These are phyloP conservation scores for Gallinago jamesoni DNA, from an alignment of 2,113 vertebrate genomes.

Conservation along the genomic window DNA sequence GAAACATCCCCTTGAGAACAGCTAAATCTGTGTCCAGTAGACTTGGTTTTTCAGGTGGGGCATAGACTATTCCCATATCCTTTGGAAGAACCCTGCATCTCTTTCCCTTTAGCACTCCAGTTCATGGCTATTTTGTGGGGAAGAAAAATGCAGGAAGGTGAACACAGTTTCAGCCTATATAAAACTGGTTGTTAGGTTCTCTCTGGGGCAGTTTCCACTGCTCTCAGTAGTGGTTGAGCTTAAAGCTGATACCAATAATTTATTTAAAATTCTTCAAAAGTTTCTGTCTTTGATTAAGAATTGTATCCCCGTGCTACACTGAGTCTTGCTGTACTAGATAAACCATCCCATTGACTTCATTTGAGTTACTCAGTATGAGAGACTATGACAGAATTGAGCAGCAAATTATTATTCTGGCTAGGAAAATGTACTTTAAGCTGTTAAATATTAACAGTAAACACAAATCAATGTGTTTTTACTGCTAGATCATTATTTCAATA, in stretches of 20 bases:
- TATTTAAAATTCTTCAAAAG: background rate
- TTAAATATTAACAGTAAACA: conserved; percentile 44
- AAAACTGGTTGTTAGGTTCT: background rate
- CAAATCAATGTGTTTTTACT: conserved; percentile 7
- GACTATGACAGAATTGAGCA: background rate
- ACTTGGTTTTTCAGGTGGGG: background rate
- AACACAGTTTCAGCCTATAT: background rate
- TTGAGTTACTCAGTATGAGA: background rate
- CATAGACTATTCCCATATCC: background rate
- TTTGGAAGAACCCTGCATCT: background rate
- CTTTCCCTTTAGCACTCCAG: background rate
- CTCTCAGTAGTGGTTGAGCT: background rate
- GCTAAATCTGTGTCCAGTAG: background rate
- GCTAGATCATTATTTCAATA: conserved; percentile 22
- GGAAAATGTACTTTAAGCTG: background rate
- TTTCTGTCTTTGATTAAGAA: background rate
- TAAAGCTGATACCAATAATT: background rate
- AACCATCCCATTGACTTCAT: background rate
- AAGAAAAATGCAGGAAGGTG: background rate
- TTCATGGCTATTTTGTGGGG: background rate
- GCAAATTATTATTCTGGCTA: background rate
- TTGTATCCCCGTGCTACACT: background rate
- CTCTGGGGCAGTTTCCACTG: background rate
- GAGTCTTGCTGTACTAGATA: background rate
- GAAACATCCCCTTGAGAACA: background rate